Base-by-base conservation (phyloP, 2,797 vertebrate species). In the Otolemur crassicaudatus region DNA sequence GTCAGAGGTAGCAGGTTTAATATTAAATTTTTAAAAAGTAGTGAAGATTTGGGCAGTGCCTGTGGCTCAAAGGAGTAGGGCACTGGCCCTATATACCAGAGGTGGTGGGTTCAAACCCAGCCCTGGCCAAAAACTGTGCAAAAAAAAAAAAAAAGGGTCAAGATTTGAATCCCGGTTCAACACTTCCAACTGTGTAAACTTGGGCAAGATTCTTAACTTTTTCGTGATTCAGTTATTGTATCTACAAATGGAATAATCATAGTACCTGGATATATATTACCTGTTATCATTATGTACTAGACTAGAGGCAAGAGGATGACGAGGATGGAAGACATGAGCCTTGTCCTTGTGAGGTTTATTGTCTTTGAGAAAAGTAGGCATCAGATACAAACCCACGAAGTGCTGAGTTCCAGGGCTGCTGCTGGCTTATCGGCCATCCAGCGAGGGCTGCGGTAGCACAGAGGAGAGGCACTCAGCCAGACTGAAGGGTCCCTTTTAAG, bases 381-480 rank as follows among this genome's bases (percentile, higher is more conserved):
- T 67, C 80, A 49, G 80, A 80, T 46, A 25, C 17, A 49, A 1
- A 3, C 40, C 31, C 12, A 37, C 0, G 2, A 77, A 1, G 4
- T 65, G n/a, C 37, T 34, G 37, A 76, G 31, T 29, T 77, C 37
- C 73, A n/a, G 56, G 37, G 61, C 56, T 56, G 10, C 23, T 12
- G 29, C 20, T 81, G 27, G 31, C 12, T 79, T 43, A 16, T 6
- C 23, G 61, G 69, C 10, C n/a, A 19, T 34, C 25, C 12, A 9
- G n/a, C 0, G 20, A 80, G 19, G 49, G 5, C 7, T 37, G 12
- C 19, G 27, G 34, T 4, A n/a, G 10, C 12, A 0, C 0, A 3
- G 5, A 5, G 22, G 65, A 58, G 3, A n/a, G 31, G 37, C 10
- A 37, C 5, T 37, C 29, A 29, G 40, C 29, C 37, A 31, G 58